Evolutionary conservation across 2,888 invertebrate species (phyloP).

Genomic region (Corbicula japonica): DNA sequence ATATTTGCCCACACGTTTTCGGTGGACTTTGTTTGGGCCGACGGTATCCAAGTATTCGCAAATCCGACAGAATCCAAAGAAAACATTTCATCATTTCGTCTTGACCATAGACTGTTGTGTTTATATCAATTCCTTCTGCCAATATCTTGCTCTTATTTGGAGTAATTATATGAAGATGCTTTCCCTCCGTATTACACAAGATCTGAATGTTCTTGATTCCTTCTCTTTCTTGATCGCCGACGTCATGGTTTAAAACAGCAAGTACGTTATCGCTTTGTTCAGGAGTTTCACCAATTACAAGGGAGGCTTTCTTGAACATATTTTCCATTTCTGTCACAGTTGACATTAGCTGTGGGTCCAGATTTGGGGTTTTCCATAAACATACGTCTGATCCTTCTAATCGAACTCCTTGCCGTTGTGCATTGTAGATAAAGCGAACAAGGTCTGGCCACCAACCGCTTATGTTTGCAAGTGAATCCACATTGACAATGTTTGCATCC

Average conservation of each 20-base stretch:
- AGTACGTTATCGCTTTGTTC: neutral
- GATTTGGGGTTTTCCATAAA: neutral
- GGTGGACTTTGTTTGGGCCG: slow-evolving; percentile 5
- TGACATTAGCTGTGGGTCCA: neutral
- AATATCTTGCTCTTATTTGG: neutral
- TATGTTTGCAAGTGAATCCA: neutral
- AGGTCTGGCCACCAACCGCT: neutral
- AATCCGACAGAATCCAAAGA: slow-evolving; percentile 6
- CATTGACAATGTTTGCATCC: neutral
- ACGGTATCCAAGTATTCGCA: neutral
- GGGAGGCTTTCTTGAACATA: neutral
- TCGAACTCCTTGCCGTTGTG: neutral
- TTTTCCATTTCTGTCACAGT: neutral
- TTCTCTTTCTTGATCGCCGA: neutral
- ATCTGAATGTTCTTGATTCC: neutral
- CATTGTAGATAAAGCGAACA: slow-evolving; percentile 5
- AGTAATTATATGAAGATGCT: neutral
- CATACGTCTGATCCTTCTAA: neutral
- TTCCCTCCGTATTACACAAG: neutral
- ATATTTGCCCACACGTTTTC: slow-evolving; percentile 3
- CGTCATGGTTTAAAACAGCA: neutral
- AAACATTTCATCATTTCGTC: neutral
- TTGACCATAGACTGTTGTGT: neutral
- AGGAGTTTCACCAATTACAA: neutral
- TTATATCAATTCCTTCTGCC: neutral